Conservation (phyloP, 2,113 vertebrate genomes). For the Bungarus multicinctus region DNA sequence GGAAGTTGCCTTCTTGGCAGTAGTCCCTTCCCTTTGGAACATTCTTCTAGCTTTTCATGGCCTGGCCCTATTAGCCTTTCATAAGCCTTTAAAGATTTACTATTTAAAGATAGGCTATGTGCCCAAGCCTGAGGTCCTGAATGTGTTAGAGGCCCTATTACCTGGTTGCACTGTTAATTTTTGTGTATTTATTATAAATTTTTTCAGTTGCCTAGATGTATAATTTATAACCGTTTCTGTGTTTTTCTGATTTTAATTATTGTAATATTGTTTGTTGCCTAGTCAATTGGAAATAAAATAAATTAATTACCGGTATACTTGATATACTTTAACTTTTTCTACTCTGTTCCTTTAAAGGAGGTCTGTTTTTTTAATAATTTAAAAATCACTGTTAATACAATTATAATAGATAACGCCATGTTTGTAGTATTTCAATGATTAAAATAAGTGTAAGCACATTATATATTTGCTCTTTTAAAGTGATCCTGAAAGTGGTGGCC, state of each 20-base stretch:
- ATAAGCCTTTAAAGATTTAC: neutral
- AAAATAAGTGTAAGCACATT: neutral
- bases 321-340: neutral
- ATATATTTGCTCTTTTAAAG: slow-evolving; percentile 70
- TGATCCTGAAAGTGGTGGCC: slow-evolving; percentile 98
- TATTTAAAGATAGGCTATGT: neutral
- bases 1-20: no score
- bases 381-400: neutral
- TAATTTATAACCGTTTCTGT: neutral
- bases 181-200: neutral
- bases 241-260: neutral
- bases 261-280: neutral
- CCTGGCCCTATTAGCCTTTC: neutral
- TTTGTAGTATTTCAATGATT: neutral
- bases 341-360: neutral
- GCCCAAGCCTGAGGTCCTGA: neutral
- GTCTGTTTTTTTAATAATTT: neutral
- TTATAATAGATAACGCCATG: neutral
- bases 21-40: no score
- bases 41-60: no score
- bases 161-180: neutral
- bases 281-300: neutral
- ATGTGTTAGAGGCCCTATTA: neutral
- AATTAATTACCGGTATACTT: neutral
- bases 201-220: neutral